phyloP scores from a whole-genome alignment of 2,888 invertebrate species.

The Selenia dentaria region DNA sequence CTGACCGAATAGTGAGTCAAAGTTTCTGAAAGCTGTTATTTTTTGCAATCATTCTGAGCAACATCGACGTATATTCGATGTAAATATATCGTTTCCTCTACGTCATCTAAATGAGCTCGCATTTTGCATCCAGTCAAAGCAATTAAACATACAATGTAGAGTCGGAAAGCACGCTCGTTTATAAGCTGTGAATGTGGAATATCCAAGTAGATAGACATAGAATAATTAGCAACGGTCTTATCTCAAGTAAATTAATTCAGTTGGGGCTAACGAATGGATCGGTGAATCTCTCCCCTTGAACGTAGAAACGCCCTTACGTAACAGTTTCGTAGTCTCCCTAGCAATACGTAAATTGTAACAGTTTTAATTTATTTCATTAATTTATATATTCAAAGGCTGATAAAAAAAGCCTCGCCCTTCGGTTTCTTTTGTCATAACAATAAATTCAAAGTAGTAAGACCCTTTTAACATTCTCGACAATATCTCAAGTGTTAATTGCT shows the following conservation, averaged over 20 bases:
- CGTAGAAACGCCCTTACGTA: constrained; percentile 27
- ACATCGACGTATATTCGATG: too few species aligned
- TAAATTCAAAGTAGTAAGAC: constrained; percentile 28
- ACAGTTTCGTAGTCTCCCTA: constrained; percentile 18
- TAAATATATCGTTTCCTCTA: neutral
- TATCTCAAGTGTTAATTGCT: constrained; percentile 46
- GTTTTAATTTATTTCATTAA: constrained; percentile 18
- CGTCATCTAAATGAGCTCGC: neutral
- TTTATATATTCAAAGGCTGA: constrained; percentile 7
- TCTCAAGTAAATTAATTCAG: constrained; percentile 69
- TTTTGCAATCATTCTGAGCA: too few species aligned
- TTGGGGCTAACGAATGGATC: constrained; percentile 33
- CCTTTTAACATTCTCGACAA: constrained; percentile 29
- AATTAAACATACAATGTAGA: constrained; percentile 1
- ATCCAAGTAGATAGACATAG: constrained; percentile 29
- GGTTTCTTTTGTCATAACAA: constrained; percentile 31
- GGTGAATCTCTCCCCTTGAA: constrained; percentile 26
- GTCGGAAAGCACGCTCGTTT: constrained; percentile 31
- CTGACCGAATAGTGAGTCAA: too few species aligned
- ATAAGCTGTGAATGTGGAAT: constrained; percentile 39
- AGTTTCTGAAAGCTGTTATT: too few species aligned
- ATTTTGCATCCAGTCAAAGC: neutral
- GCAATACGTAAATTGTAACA: constrained; percentile 17
- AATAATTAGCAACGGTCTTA: constrained; percentile 71
- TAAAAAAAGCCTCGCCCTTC: constrained; percentile 13